These are phyloP conservation scores for Ischnus inquisitorius DNA, from an alignment of 2,888 invertebrate genomes.

Conservation along the genomic window DNA sequence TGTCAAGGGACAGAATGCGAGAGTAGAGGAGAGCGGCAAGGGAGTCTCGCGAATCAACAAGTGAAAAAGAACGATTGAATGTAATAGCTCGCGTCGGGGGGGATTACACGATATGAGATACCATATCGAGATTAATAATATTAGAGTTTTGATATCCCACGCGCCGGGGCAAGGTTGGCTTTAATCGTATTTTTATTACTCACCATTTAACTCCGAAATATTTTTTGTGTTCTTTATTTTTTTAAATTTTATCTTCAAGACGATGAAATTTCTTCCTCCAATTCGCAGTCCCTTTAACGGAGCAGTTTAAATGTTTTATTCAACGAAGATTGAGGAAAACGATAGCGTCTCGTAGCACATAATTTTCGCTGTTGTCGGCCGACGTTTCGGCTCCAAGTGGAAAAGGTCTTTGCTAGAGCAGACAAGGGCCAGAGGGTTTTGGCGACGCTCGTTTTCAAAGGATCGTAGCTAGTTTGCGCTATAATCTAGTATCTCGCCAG, in stretches of 20 bases:
- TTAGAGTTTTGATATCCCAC: neutral
- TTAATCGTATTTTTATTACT: slow-evolving; percentile 21
- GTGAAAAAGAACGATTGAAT: slow-evolving; percentile 64
- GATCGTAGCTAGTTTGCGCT: slow-evolving; percentile 80
- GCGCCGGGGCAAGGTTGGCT: neutral
- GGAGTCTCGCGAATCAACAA: slow-evolving; percentile 69
- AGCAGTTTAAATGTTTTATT: slow-evolving; percentile 16
- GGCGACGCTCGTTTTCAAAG: slow-evolving; percentile 71
- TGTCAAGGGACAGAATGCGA: slow-evolving; percentile 37
- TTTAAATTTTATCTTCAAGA: neutral
- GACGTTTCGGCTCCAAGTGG: slow-evolving; percentile 10
- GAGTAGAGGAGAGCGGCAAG: slow-evolving; percentile 38
- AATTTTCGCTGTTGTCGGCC: slow-evolving; percentile 7
- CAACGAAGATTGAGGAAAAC: neutral
- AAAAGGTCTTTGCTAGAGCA: slow-evolving; percentile 24
- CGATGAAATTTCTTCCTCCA: neutral
- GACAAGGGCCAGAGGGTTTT: slow-evolving; percentile 32
- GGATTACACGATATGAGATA: slow-evolving; percentile 28
- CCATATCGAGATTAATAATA: slow-evolving; percentile 33
- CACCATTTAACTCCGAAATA: neutral
- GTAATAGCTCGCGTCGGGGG: slow-evolving; percentile 23
- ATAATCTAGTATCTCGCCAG: slow-evolving; percentile 79
- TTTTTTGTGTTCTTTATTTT: neutral
- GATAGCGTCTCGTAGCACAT: neutral
- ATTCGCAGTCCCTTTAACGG: neutral